Evolutionary conservation across 2,797 vertebrate genomes (phyloP).

Genomic region (Paguma larvata): DNA sequence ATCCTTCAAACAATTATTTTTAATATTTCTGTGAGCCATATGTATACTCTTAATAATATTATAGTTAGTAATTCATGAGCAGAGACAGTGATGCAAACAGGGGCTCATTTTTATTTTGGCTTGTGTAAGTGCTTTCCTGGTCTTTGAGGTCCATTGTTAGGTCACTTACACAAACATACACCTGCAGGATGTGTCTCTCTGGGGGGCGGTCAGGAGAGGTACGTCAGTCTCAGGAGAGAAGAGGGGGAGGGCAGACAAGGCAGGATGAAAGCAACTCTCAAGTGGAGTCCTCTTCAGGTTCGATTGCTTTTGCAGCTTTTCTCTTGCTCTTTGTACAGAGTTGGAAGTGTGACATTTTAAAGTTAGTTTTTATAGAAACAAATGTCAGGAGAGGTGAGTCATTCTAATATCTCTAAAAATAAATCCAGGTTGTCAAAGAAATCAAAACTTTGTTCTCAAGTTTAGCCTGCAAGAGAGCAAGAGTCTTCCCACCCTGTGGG

Average conservation of each 20-base stretch:
- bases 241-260: not conserved
- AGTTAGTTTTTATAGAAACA: constrained; percentile 82
- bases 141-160: not conserved
- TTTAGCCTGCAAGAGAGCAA: constrained; percentile 33
- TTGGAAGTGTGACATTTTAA: constrained; percentile 81
- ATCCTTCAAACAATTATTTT: not conserved
- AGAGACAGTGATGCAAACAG: not conserved
- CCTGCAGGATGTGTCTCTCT: not conserved
- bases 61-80: not conserved
- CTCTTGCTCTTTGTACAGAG: constrained; percentile 67
- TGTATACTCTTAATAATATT: not conserved
- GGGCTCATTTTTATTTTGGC: not conserved
- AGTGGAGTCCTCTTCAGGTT: not conserved
- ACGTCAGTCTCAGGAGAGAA: not conserved
- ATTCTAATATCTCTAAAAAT: constrained; percentile 82
- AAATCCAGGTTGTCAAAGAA: constrained; percentile 78
- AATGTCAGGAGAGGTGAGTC: constrained; percentile 82
- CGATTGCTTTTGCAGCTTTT: constrained; percentile 50
- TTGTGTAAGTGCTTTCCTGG: not conserved
- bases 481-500: not conserved
- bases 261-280: not conserved
- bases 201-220: not conserved
- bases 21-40: not conserved
- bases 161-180: not conserved
- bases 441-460: constrained; percentile 77